Conservation (phyloP, 2,113 vertebrate genomes). For the Turnix velox region DNA sequence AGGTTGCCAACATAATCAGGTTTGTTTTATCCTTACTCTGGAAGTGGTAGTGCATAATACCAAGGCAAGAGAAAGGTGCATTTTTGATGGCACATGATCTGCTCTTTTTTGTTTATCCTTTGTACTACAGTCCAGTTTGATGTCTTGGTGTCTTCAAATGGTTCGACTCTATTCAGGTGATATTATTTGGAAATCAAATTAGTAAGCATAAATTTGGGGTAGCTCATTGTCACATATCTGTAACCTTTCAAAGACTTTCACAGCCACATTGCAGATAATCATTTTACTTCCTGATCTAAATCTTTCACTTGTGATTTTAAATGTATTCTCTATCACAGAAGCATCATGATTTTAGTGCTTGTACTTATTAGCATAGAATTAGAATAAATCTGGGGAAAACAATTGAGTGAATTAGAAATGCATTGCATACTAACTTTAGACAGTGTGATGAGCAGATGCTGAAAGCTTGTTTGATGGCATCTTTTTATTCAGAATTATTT, state of each 20-base stretch:
- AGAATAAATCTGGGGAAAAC: slow-evolving; percentile 37
- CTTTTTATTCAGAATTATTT: slow-evolving; percentile 65
- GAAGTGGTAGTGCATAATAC: neutral
- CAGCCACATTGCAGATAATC: neutral
- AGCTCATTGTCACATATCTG: neutral
- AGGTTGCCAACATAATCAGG: neutral
- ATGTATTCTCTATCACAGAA: slow-evolving; percentile 23
- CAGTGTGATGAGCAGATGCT: neutral
- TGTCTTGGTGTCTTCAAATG: neutral
- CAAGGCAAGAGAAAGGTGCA: neutral
- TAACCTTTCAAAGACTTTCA: neutral
- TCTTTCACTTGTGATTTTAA: slow-evolving; percentile 21
- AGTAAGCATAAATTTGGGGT: neutral
- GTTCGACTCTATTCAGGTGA: neutral
- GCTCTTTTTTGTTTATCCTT: neutral
- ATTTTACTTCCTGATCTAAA: neutral
- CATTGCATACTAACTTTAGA: neutral
- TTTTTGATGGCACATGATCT: neutral
- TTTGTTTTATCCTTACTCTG: neutral
- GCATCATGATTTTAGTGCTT: neutral
- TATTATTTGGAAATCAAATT: slow-evolving; percentile 34
- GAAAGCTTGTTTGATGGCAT: slow-evolving; percentile 35
- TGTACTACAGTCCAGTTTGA: neutral
- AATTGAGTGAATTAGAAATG: slow-evolving; percentile 39
- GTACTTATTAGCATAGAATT: slow-evolving; percentile 29